phyloP scores from a whole-genome alignment of 1,140 invertebrate species.

The Apis laboriosa region DNA sequence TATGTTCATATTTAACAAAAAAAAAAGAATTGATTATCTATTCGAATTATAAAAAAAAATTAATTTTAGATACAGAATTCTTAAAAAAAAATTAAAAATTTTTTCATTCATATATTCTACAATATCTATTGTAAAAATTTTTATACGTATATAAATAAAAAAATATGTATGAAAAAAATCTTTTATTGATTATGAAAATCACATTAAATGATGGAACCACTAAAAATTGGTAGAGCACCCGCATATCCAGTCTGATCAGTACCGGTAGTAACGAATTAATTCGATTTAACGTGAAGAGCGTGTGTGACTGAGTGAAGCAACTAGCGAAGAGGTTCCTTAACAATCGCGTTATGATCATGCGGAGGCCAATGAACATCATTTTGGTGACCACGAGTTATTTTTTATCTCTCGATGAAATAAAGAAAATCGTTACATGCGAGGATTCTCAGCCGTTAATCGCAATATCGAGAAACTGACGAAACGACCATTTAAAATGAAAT shows the following conservation, averaged over 20 bases:
- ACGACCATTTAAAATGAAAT: constrained; percentile 53
- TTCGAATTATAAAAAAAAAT: background rate
- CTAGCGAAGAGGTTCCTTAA: constrained; percentile 21
- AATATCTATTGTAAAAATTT: background rate
- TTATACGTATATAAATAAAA: background rate
- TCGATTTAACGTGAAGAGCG: constrained; percentile 22
- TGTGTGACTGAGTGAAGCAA: constrained; percentile 23
- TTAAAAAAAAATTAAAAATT: background rate
- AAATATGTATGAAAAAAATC: background rate
- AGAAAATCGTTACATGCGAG: constrained; percentile 37
- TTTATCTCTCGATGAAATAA: constrained; percentile 33
- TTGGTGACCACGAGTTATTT: constrained; percentile 7
- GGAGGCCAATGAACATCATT: background rate
- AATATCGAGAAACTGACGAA: constrained; percentile 31
- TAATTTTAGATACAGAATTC: no score
- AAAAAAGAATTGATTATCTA: background rate
- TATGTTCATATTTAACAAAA: background rate
- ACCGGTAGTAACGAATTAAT: constrained; percentile 30
- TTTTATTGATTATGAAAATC: background rate
- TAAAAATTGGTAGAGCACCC: constrained; percentile 14
- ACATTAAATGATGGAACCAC: background rate
- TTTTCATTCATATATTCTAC: background rate
- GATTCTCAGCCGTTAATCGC: background rate
- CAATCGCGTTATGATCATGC: constrained; percentile 16
- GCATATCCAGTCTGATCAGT: background rate